A percentile compares a stretch with the other conserved stretches of the same genome.
Evolutionary conservation across 1,140 invertebrate species (phyloP).

Genomic region (Drosophila arizonae): DNA sequence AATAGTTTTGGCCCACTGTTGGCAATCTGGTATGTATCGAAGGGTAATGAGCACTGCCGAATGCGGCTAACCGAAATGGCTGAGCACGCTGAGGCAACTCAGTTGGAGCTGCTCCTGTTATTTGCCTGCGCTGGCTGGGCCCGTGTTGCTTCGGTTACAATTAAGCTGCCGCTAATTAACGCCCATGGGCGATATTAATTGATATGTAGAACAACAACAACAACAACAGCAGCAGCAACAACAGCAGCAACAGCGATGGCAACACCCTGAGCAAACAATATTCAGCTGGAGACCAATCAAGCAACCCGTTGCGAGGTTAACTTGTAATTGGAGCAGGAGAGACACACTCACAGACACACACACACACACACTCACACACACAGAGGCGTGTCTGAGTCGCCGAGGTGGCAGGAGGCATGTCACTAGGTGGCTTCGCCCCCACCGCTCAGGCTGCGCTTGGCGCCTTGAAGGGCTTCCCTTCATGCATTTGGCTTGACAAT

Average conservation of each 20-base stretch:
- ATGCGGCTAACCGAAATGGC: no score
- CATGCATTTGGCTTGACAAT: neutral
- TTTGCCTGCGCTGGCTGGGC: no score
- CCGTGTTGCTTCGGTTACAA: slow-evolving; percentile 32
- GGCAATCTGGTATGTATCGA: no score
- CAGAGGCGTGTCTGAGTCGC: neutral
- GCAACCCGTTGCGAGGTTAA: slow-evolving; percentile 35
- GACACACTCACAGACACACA: slow-evolving; percentile 1
- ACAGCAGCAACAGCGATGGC: neutral
- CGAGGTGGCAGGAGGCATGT: no score
- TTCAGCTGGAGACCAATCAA: slow-evolving; percentile 17
- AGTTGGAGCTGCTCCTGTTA: no score
- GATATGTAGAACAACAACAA: slow-evolving; percentile 38
- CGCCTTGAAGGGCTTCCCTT: no score
- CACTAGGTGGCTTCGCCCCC: neutral
- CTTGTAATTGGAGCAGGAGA: slow-evolving; percentile 56
- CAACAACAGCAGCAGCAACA: slow-evolving; percentile 13
- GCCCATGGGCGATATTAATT: slow-evolving; percentile 63
- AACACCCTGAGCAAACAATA: neutral
- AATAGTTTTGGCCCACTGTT: no score
- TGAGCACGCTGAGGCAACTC: no score
- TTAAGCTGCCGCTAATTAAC: slow-evolving; percentile 61
- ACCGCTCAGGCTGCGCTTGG: no score
- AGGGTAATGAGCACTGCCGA: no score
- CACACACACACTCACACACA: no score